These are phyloP conservation scores for Dynastes tityus DNA, from an alignment of 2,888 invertebrate genomes.

Conservation along the genomic window DNA sequence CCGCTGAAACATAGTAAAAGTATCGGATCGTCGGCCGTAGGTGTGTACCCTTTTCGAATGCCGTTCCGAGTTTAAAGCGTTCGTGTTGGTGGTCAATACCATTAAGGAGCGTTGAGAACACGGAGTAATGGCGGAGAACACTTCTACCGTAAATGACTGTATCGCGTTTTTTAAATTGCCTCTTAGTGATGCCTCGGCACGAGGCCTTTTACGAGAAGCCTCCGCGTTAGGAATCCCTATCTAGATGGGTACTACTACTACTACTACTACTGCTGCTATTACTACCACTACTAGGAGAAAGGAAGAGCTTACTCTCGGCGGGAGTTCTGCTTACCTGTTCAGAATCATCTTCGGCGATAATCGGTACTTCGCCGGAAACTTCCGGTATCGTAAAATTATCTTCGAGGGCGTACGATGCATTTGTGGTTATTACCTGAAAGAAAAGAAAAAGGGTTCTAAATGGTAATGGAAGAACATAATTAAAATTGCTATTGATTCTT, in stretches of 20 bases:
- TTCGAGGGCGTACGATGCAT: constrained; percentile 59
- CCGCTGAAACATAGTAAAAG: constrained; percentile 27
- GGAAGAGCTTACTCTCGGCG: constrained; percentile 4
- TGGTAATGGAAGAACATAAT: constrained; percentile 3
- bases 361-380: constrained; percentile 57
- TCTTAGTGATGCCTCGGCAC: constrained; percentile 23
- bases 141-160: constrained; percentile 55
- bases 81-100: constrained; percentile 39
- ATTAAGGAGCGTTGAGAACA: constrained; percentile 20
- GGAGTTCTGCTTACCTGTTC: constrained; percentile 60
- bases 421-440: constrained; percentile 62
- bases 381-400: constrained; percentile 62
- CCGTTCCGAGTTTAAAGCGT: constrained; percentile 37
- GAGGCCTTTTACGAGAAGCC: neutral
- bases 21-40: constrained; percentile 12
- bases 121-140: constrained; percentile 36
- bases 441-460: constrained; percentile 27
- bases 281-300: neutral
- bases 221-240: no score
- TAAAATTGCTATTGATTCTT: neutral
- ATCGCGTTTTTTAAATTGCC: constrained; percentile 59
- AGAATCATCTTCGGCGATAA: constrained; percentile 61
- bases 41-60: neutral
- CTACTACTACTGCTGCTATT: no score
- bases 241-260: no score